Evolutionary conservation across 2,797 vertebrate genomes (phyloP).

Genomic region (Vipera ursinii): DNA sequence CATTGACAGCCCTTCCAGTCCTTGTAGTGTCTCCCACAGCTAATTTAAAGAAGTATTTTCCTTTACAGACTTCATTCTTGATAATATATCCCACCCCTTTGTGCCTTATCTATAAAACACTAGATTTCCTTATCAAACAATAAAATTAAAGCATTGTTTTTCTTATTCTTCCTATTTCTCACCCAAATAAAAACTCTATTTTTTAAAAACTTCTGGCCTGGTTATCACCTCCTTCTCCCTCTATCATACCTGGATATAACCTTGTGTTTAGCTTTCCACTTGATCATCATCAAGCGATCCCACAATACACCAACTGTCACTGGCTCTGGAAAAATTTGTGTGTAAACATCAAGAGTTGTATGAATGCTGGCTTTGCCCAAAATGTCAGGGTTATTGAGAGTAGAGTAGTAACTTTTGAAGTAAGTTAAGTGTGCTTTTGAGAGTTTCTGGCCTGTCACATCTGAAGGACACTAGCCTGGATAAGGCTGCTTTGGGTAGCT

Average conservation of each 20-base stretch:
- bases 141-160: conserved; percentile 32
- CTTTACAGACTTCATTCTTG: background rate
- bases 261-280: background rate
- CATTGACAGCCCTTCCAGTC: background rate
- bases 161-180: background rate
- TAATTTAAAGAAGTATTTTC: background rate
- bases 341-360: background rate
- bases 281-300: background rate
- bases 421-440: background rate
- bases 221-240: background rate
- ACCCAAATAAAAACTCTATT: conserved; percentile 27
- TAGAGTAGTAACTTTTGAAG: background rate
- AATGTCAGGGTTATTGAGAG: background rate
- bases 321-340: background rate
- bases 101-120: background rate
- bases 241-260: conserved; percentile 3
- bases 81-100: conserved; percentile 21
- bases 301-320: background rate
- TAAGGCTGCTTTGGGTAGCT: background rate
- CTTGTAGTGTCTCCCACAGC: background rate
- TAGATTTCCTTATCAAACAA: conserved; percentile 26
- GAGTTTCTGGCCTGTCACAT: background rate
- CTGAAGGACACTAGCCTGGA: background rate
- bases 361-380: background rate
- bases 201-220: background rate